Conservation (phyloP, 2,888 invertebrate genomes). For the Epistrophe grossulariae region DNA sequence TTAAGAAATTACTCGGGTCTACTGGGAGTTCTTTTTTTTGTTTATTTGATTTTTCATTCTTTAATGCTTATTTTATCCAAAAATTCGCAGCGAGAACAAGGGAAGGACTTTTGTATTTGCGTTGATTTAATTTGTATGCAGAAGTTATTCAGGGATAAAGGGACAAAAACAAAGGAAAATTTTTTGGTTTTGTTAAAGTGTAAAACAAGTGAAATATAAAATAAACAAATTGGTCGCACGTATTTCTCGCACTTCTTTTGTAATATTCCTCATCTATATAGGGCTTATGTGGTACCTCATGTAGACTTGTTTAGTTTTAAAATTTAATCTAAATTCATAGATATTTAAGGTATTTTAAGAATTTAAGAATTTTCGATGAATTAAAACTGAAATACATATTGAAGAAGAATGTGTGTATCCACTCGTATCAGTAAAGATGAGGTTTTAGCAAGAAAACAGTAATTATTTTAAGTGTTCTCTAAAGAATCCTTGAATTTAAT, state of each 20-base stretch:
- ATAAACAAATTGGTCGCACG: constrained; percentile 29
- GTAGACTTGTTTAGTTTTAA: constrained; percentile 3
- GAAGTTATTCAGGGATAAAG: constrained; percentile 48
- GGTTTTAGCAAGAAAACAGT: too few species aligned
- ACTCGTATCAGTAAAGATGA: too few species aligned
- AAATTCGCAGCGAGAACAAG: not conserved
- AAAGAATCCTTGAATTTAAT: too few species aligned
- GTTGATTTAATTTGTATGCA: constrained; percentile 52
- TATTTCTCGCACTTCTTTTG: constrained; percentile 21
- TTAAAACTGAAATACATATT: not conserved
- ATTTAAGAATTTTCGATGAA: not conserved
- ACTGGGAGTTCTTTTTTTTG: constrained; percentile 3
- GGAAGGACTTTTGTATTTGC: not conserved
- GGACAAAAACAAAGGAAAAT: constrained; percentile 10
- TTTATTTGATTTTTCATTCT: constrained; percentile 29
- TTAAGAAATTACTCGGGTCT: constrained; percentile 40
- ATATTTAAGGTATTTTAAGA: not conserved
- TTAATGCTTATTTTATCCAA: constrained; percentile 30
- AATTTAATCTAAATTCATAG: constrained; percentile 31
- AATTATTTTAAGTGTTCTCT: too few species aligned
- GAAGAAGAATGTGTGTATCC: too few species aligned
- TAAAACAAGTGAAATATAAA: constrained; percentile 15
- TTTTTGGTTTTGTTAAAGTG: constrained; percentile 13
- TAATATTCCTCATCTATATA: not conserved
- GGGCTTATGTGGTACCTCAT: not conserved